phyloP scores from a whole-genome alignment of 2,888 invertebrate species.

The Luperina nickerlii region DNA sequence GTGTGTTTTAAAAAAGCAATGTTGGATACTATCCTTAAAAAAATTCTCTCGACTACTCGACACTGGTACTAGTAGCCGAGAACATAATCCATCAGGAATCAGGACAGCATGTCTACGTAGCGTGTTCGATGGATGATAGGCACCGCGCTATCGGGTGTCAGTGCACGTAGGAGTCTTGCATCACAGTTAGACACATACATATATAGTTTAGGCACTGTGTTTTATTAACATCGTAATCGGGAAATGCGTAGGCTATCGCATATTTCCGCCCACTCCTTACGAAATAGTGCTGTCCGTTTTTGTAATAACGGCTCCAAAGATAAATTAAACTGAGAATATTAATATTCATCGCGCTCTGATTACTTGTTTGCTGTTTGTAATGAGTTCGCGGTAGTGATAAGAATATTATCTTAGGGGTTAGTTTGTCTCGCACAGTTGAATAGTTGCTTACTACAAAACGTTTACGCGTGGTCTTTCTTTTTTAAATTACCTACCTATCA shows the following conservation, averaged over 20 bases:
- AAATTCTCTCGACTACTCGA: too few species aligned
- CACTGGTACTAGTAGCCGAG: not conserved
- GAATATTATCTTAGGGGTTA: constrained; percentile 37
- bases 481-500: not conserved
- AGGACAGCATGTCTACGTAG: constrained; percentile 14
- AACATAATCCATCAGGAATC: constrained; percentile 14
- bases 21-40: not conserved
- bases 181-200: constrained; percentile 50
- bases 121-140: constrained; percentile 21
- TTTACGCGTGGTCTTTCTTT: not conserved
- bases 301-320: constrained; percentile 31
- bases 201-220: constrained; percentile 48
- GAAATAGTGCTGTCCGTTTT: constrained; percentile 47
- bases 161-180: constrained; percentile 66
- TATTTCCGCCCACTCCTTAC: constrained; percentile 66
- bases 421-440: constrained; percentile 1
- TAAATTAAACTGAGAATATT: constrained; percentile 33
- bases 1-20: not conserved
- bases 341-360: constrained; percentile 36
- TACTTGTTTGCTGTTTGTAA: constrained; percentile 39
- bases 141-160: constrained; percentile 59
- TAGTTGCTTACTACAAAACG: not conserved
- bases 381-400: constrained; percentile 44
- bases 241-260: constrained; percentile 72
- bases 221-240: constrained; percentile 65